A percentile compares a stretch with the other conserved stretches of the same genome.
Evolutionary conservation across 1,140 invertebrate species (phyloP).

Genomic region (Drosophila ohnishii): DNA sequence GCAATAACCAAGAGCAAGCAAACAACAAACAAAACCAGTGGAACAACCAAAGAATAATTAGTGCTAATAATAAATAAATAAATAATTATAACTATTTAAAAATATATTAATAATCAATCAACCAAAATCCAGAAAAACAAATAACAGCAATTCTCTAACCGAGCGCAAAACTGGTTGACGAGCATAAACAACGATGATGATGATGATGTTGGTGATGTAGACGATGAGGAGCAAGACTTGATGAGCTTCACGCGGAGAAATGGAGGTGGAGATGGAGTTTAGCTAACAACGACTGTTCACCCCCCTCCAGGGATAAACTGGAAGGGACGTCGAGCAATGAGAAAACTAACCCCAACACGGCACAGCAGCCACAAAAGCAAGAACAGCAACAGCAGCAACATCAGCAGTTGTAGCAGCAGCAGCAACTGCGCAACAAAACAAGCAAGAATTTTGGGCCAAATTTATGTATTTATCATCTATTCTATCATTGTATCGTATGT

Average conservation of each 20-base stretch:
- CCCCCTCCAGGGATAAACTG: slow-evolving; percentile 71
- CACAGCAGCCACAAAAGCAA: slow-evolving; percentile 18
- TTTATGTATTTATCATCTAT: slow-evolving; percentile 73
- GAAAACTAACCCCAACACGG: slow-evolving; percentile 46
- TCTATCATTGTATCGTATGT: slow-evolving; percentile 55
- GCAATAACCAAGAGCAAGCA: slow-evolving; percentile 69
- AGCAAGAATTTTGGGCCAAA: slow-evolving; percentile 44
- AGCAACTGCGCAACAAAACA: slow-evolving; percentile 16
- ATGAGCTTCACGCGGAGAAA: slow-evolving; percentile 23
- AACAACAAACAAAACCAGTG: slow-evolving; percentile 79
- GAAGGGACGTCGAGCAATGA: slow-evolving; percentile 80
- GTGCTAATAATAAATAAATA: slow-evolving; percentile 79
- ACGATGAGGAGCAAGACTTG: slow-evolving; percentile 7
- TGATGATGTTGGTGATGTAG: slow-evolving; percentile 74
- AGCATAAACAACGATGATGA: slow-evolving; percentile 27
- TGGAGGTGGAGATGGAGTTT: slow-evolving; percentile 48
- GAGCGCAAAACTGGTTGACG: slow-evolving; percentile 42
- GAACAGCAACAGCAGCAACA: slow-evolving; percentile 20
- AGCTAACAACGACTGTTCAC: slow-evolving; percentile 69
- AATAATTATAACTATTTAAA: slow-evolving; percentile 75
- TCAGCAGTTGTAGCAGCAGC: slow-evolving; percentile 4
- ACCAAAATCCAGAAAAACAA: slow-evolving; percentile 51
- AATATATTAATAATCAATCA: slow-evolving; percentile 63
- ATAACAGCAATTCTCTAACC: slow-evolving; percentile 48
- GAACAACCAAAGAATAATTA: slow-evolving; percentile 83